A percentile compares a stretch with the other conserved stretches of the same genome.
These are phyloP conservation scores for Pseudochirops cupreus DNA, from an alignment of 2,797 vertebrate genomes.

Conservation along the genomic window DNA sequence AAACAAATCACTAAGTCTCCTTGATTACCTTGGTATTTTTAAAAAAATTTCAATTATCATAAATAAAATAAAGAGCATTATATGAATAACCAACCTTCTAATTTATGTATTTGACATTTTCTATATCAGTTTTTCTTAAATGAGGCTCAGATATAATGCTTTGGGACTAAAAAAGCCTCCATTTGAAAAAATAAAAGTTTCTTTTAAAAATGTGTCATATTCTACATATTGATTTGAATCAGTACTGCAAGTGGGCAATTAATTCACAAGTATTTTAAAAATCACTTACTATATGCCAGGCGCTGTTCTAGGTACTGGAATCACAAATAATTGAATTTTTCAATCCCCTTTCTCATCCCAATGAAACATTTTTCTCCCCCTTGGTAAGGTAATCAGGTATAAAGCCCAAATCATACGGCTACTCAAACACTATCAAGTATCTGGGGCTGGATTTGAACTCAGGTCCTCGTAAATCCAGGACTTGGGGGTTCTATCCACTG, in stretches of 20 bases:
- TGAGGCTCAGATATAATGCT: neutral
- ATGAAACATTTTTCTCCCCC: neutral
- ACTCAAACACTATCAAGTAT: too few relatives aligned
- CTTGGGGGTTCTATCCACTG: too few relatives aligned
- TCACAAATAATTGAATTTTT: neutral
- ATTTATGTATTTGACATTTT: constrained; percentile 31
- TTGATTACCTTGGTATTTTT: neutral
- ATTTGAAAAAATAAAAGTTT: neutral
- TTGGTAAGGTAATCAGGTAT: too few relatives aligned
- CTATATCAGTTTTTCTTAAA: constrained; percentile 26
- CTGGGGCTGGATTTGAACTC: too few relatives aligned
- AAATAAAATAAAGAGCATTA: constrained; percentile 47
- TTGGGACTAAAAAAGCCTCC: neutral
- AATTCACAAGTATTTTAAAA: neutral
- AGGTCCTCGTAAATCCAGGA: too few relatives aligned
- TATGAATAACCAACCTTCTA: constrained; percentile 9
- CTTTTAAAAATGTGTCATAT: neutral
- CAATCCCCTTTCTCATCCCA: neutral
- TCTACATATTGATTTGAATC: neutral
- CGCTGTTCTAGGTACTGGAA: neutral
- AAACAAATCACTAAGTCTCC: constrained; percentile 17
- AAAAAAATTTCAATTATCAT: neutral
- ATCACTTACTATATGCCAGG: neutral
- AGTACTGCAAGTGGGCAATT: neutral
- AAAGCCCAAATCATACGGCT: neutral